Conservation (phyloP, 2,888 invertebrate genomes). For the Apodemia mormo region DNA sequence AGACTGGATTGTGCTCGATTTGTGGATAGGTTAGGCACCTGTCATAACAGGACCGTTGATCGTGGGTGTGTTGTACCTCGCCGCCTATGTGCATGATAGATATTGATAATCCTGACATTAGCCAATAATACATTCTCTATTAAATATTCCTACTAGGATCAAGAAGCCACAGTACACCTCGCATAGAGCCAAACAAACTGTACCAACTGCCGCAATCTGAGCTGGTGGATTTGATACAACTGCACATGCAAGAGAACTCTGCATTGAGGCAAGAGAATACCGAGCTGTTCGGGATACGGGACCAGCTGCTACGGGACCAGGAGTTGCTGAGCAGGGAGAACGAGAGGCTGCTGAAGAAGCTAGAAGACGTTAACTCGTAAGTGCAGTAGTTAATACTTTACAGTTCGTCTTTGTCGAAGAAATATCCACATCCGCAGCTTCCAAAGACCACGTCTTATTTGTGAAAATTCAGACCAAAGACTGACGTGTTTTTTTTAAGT, state of each 20-base stretch:
- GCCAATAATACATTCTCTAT: no score
- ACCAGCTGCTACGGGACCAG: slow-evolving; percentile 92
- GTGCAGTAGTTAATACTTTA: slow-evolving; percentile 49
- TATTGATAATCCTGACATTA: no score
- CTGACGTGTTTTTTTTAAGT: no score
- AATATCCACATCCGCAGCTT: no score
- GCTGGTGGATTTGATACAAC: slow-evolving; percentile 90
- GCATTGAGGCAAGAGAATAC: slow-evolving; percentile 91
- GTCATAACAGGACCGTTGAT: no score
- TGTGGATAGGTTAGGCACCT: no score
- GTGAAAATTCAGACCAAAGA: no score
- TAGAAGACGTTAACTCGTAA: slow-evolving; percentile 94
- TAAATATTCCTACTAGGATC: slow-evolving; percentile 44
- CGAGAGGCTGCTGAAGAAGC: slow-evolving; percentile 91
- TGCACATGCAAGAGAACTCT: slow-evolving; percentile 92
- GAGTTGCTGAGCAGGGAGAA: slow-evolving; percentile 95
- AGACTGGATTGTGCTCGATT: no score
- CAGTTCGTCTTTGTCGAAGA: no score
- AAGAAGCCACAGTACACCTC: slow-evolving; percentile 71
- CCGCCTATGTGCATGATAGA: no score
- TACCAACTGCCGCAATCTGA: slow-evolving; percentile 89
- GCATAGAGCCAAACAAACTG: slow-evolving; percentile 87
- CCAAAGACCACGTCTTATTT: no score
- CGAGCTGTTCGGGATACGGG: slow-evolving; percentile 90
- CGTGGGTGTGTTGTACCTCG: no score